Base-by-base conservation (phyloP, 2,888 invertebrate genomes). In the Bursaphelenchus okinawaensis region DNA sequence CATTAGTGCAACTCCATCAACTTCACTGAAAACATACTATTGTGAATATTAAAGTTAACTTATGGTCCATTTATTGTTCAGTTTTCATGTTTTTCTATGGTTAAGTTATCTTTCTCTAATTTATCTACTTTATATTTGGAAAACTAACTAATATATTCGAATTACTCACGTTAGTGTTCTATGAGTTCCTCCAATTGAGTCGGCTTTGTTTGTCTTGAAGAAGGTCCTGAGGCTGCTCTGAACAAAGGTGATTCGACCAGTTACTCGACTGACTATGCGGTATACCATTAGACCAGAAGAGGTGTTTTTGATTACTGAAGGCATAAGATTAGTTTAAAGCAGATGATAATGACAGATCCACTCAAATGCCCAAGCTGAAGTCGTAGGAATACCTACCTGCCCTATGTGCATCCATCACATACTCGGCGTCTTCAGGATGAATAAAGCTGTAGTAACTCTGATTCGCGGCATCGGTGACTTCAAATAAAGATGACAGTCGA, bases 201-300 rank as follows among this genome's bases (percentile, higher is more conserved):
- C 98, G 0, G 96, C 95, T 84, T 98, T 98, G 72, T 95, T 95
- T 85, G 96, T 98, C 86, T 98, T 98, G 87, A 96, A 98, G 75
- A 96, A 93, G 75, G 98, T 88, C 74, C 96, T 88, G 16, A 96
- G 94, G 77, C 91, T 90, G 22, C 95, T 95, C 86, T 99, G 98
- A 67, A 98, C 87, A 94, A 95, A 99, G 84, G 96, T 91, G 92
- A 93, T 93, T 81, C 90, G 90, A 7, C 90, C 90, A 50, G 77
- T 77, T 72, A 92, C 91, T 84, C 93, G 93, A 76, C 92, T 91
- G 85, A 94, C 91, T 85, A 93, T 90, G 83, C 98, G 89, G 84
- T 98, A 98, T 67, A 98, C 95, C 81, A 99, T 94, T 90, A 99
- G 91, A 27, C 96, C 96, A 67, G 95, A 95, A 79, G 96, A 95